phyloP scores from a whole-genome alignment of 2,797 vertebrate species.

The Erpetoichthys calabaricus region DNA sequence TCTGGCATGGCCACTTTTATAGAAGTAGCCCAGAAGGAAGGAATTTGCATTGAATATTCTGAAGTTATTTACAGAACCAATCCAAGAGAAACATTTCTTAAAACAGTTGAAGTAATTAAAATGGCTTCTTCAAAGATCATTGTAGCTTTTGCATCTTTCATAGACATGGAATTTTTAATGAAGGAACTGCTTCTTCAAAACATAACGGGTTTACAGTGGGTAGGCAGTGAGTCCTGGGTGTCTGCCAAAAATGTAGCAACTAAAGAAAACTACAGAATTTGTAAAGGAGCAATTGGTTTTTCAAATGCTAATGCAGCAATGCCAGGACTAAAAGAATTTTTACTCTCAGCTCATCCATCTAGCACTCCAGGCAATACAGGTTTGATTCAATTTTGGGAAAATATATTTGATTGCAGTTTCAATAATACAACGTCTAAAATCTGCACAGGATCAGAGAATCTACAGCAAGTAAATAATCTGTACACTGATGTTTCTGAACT shows the following conservation, averaged over 20 bases:
- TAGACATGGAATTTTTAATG: slow-evolving; percentile 52
- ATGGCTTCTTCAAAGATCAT: slow-evolving; percentile 53
- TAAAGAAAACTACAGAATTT: slow-evolving; percentile 37
- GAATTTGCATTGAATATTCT: slow-evolving; percentile 54
- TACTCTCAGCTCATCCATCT: slow-evolving; percentile 38
- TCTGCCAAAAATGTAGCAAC: slow-evolving; percentile 49
- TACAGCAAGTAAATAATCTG: slow-evolving; percentile 31
- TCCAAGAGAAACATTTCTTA: slow-evolving; percentile 41
- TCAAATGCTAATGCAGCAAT: slow-evolving; percentile 48
- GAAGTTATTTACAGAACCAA: slow-evolving; percentile 56
- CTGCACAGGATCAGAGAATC: slow-evolving; percentile 45
- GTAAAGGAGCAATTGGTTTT: slow-evolving; percentile 52
- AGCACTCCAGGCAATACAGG: slow-evolving; percentile 35
- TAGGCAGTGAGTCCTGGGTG: slow-evolving; percentile 62
- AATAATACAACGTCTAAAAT: not conserved
- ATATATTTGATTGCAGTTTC: slow-evolving; percentile 39
- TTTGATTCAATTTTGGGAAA: slow-evolving; percentile 54
- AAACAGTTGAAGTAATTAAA: slow-evolving; percentile 48
- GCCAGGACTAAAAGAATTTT: slow-evolving; percentile 46
- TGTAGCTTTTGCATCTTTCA: slow-evolving; percentile 54
- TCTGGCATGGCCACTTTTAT: slow-evolving; percentile 53
- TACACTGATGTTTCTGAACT: slow-evolving; percentile 56
- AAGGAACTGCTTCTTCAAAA: slow-evolving; percentile 51
- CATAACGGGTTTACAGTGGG: slow-evolving; percentile 54
- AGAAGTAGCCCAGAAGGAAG: slow-evolving; percentile 41